Evolutionary conservation across 2,888 invertebrate species (phyloP).

Genomic region (Steinernema hermaphroditum): DNA sequence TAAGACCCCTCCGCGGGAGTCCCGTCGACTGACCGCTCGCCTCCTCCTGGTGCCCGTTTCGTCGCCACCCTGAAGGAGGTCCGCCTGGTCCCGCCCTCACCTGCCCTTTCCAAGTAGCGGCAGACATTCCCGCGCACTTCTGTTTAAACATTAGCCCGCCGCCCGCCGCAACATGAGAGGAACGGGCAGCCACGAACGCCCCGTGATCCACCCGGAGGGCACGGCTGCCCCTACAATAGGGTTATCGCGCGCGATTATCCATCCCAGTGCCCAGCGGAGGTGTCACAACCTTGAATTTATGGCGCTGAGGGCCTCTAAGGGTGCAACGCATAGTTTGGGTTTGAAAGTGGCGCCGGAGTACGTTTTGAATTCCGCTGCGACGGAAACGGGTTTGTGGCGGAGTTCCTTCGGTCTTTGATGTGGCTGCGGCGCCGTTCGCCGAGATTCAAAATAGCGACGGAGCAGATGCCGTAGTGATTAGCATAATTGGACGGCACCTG

Average conservation of each 20-base stretch:
- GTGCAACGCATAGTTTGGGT: conserved; percentile 25
- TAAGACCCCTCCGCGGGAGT: conserved; percentile 22
- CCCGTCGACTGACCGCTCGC: conserved; percentile 12
- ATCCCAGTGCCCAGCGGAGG: not conserved
- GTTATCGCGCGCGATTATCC: conserved; percentile 13
- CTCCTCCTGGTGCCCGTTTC: conserved; percentile 14
- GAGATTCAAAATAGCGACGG: conserved; percentile 20
- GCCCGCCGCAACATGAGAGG: conserved; percentile 8
- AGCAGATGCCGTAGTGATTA: conserved; percentile 7
- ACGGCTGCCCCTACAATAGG: not conserved
- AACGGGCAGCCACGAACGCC: not conserved
- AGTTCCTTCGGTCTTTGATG: conserved; percentile 14
- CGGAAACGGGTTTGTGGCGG: conserved; percentile 13
- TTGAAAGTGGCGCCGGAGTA: conserved; percentile 23
- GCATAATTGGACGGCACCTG: conserved; percentile 24
- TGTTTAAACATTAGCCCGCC: not conserved
- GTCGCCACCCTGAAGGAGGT: not conserved
- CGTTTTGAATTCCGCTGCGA: not conserved
- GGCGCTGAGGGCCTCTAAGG: conserved; percentile 3
- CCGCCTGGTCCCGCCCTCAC: conserved; percentile 2
- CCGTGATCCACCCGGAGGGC: conserved; percentile 4
- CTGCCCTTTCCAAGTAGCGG: conserved; percentile 1
- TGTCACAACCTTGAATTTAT: conserved; percentile 15
- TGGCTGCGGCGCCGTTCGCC: not conserved
- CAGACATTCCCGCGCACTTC: conserved; percentile 26